A percentile compares a stretch with the other conserved stretches of the same genome.
Evolutionary conservation across 2,888 invertebrate species (phyloP).

Genomic region (Xestia ashworthii): DNA sequence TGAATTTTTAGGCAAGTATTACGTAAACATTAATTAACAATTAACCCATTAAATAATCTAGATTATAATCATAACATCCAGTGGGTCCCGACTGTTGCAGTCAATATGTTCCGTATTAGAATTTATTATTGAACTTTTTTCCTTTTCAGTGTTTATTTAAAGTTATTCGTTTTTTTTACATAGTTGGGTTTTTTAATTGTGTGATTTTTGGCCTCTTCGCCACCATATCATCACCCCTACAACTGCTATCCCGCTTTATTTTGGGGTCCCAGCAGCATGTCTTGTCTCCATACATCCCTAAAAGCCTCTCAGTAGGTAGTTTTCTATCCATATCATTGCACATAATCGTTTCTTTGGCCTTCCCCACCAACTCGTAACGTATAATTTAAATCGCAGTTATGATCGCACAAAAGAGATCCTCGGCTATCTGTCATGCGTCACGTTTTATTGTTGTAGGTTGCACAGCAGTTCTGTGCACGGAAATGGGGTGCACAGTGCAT

Average conservation of each 20-base stretch:
- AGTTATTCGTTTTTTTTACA: no score
- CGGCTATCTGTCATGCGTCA: conserved; percentile 10
- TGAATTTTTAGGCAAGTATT: no score
- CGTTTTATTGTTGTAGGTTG: not conserved
- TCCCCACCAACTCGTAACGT: not conserved
- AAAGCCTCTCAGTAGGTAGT: not conserved
- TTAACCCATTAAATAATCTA: no score
- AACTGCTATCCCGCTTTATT: not conserved
- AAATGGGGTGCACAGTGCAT: conserved; percentile 38
- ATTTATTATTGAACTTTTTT: no score
- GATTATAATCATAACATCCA: no score
- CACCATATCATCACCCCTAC: not conserved
- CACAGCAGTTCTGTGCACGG: conserved; percentile 20
- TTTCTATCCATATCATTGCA: not conserved
- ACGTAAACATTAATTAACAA: no score
- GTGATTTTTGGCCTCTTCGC: not conserved
- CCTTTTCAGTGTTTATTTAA: no score
- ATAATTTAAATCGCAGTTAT: not conserved
- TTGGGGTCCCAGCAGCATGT: not conserved
- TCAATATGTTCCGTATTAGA: no score
- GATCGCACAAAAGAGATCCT: not conserved
- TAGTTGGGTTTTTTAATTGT: no score
- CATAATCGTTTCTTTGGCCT: not conserved
- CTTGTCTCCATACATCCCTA: not conserved
- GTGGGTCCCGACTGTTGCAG: no score